These are phyloP conservation scores for Ailuropoda melanoleuca DNA, from an alignment of 2,113 vertebrate genomes.

Conservation along the genomic window DNA sequence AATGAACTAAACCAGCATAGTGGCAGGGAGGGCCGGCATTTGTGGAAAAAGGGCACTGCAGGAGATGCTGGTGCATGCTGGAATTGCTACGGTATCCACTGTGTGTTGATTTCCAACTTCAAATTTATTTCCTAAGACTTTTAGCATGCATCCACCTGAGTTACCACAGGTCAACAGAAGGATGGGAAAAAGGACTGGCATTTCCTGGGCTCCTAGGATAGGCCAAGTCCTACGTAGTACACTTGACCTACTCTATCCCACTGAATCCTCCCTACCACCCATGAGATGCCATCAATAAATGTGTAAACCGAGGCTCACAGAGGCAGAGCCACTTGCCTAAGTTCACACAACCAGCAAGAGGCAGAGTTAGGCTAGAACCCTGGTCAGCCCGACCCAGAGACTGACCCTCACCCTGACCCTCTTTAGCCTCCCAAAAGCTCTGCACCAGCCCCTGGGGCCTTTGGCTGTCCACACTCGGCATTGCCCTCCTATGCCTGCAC, in stretches of 20 bases:
- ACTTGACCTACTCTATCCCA: background rate
- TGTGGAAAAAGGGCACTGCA: no score
- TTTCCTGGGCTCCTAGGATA: background rate
- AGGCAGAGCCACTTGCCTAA: background rate
- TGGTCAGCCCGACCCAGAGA: background rate
- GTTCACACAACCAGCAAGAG: background rate
- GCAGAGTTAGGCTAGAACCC: background rate
- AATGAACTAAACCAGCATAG: no score
- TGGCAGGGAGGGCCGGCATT: background rate
- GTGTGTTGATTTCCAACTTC: background rate
- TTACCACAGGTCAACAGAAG: background rate
- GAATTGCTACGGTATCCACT: fast-evolving
- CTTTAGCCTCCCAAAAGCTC: background rate
- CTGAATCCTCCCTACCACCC: background rate
- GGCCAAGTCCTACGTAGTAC: background rate
- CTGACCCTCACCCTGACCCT: background rate
- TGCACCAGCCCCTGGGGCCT: fast-evolving
- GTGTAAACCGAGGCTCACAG: background rate
- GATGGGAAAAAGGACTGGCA: background rate
- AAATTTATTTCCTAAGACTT: background rate
- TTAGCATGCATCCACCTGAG: background rate
- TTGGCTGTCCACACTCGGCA: background rate
- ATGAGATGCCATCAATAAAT: background rate
- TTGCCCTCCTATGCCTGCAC: background rate
- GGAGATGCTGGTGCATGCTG: background rate